Base-by-base conservation (phyloP, 2,888 invertebrate genomes). In the Agapetus fuscipes region DNA sequence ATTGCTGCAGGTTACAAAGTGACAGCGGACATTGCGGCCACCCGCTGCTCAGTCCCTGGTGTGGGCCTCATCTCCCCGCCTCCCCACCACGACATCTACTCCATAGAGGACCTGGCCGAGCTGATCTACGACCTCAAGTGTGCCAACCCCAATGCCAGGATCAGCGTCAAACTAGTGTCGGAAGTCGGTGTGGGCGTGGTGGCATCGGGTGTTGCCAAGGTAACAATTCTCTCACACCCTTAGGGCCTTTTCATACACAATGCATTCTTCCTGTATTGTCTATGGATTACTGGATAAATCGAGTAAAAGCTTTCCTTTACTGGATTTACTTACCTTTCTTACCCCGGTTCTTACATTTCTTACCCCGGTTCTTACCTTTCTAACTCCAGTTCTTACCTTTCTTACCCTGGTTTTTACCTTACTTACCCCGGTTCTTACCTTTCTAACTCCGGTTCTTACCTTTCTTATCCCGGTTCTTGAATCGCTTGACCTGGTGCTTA, bases 31-130 rank as follows among this genome's bases (percentile, higher is more conserved):
- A 98, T 98, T 54, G 98, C 97, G 0, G 77, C 78, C 53, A 95
- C 95, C 1, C 80, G 98, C 37, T 91, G 96, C 58, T 96, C 95
- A 0, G 91, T 98, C 2, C 76, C 97, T 1, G 95, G 95, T 3
- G 98, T 98, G 7, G 97, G 97, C 4, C 71, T 98, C 6, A 98
- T 98, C 60, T 96, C 95, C 0, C 98, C 98, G 4, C 97, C 98
- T 7, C 98, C 98, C 2, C 98, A 98, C 68, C 98, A 98, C 69
- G 98, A 98, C 57, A 98, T 98, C 64, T 98, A 98, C 68, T 96
- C 95, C 34, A 98, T 98, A 58, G 98, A 98, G 65, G 98, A 98
- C 71, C 70, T 98, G 54, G 94, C 97, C 0, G 94, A 98, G 64
- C 72, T 98, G 38, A 97, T 98, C 56, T 98, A 97, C 59, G 97